A percentile compares a stretch with the other conserved stretches of the same genome.
Evolutionary conservation across 1,140 invertebrate species (phyloP).

Genomic region (Aphelinus atriplicis): DNA sequence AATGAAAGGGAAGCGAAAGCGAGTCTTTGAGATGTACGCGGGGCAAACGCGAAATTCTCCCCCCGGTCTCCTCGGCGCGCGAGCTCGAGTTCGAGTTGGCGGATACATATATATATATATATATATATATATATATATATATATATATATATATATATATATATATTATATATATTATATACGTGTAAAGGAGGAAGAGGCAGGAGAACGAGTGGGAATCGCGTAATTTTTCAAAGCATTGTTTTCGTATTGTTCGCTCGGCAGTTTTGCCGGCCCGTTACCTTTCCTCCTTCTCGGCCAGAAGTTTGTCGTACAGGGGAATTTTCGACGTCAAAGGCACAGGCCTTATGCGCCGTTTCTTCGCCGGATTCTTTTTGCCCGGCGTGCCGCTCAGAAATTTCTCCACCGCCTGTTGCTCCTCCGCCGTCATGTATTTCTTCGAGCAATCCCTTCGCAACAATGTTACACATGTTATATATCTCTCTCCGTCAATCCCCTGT

Average conservation of each 20-base stretch:
- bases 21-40: too few relatives aligned
- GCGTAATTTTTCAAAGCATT: constrained; percentile 21
- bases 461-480: too few relatives aligned
- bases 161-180: background rate
- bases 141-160: too few relatives aligned
- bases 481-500: constrained; percentile 2
- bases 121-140: too few relatives aligned
- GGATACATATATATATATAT: too few relatives aligned
- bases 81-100: too few relatives aligned
- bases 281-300: constrained; percentile 77
- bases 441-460: constrained; percentile 70
- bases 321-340: constrained; percentile 76
- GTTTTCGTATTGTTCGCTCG: background rate
- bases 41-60: too few relatives aligned
- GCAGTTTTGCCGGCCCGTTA: constrained; percentile 43
- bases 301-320: constrained; percentile 75
- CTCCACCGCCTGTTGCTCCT: constrained; percentile 21
- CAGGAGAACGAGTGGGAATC: background rate
- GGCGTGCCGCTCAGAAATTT: background rate
- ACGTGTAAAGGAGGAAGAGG: background rate
- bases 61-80: too few relatives aligned
- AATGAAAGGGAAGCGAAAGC: too few relatives aligned
- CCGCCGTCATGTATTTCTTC: constrained; percentile 62
- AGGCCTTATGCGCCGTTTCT: constrained; percentile 66
- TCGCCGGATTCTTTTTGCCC: constrained; percentile 45